Evolutionary conservation across 1,140 invertebrate genomes (phyloP).

Genomic region (Macrobrachium rosenbergii): DNA sequence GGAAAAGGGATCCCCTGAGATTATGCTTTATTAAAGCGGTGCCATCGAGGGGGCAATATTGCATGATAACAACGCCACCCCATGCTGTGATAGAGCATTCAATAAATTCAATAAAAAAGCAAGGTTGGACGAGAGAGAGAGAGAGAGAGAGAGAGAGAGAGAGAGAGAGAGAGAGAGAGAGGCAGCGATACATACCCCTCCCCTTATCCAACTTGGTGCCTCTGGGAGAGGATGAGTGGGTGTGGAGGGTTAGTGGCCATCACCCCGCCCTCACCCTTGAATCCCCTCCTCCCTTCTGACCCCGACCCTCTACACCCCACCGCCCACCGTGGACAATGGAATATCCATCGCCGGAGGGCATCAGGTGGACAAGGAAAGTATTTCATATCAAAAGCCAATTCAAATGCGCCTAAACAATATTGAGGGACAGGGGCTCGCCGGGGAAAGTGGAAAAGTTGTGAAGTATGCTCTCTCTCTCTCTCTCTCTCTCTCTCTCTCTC

Average conservation of each 20-base stretch:
- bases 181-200: neutral
- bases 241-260: too few species aligned
- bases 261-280: neutral
- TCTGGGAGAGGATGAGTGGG: too few species aligned
- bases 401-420: slow-evolving; percentile 63
- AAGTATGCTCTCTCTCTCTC: slow-evolving; percentile 32
- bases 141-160: too few species aligned
- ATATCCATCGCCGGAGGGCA: slow-evolving; percentile 56
- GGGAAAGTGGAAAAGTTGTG: slow-evolving; percentile 25
- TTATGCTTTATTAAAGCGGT: slow-evolving; percentile 57
- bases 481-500: slow-evolving; percentile 15
- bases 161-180: too few species aligned
- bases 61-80: slow-evolving; percentile 50
- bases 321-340: slow-evolving; percentile 44
- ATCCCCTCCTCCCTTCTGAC: neutral
- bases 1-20: slow-evolving; percentile 16
- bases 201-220: neutral
- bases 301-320: neutral
- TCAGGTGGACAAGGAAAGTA: slow-evolving; percentile 62
- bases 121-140: slow-evolving; percentile 28
- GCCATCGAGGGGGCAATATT: slow-evolving; percentile 43
- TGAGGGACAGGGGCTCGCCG: slow-evolving; percentile 41
- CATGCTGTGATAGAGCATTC: slow-evolving; percentile 59
- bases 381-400: slow-evolving; percentile 64
- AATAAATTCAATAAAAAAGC: slow-evolving; percentile 62